Evolutionary conservation across 53 echinoderm and acorn worm genomes (phyloP).

Genomic region (Arbacia lixula): DNA sequence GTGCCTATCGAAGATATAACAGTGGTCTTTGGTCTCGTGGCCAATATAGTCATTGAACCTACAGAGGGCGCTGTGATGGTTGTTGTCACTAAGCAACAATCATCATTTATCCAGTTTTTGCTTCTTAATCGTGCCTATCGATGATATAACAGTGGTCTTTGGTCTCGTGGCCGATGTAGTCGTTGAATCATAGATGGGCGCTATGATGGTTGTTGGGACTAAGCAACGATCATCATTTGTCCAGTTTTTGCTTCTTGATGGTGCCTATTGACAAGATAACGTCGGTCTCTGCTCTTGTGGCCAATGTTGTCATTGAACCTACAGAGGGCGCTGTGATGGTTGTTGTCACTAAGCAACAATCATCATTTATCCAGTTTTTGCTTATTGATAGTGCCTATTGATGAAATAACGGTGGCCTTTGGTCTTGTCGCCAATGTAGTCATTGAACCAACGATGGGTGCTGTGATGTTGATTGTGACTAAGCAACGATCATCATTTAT

Average conservation of each 20-base stretch:
- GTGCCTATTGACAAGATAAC: background rate
- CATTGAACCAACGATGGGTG: slow-evolving; percentile 37
- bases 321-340: too few relatives aligned
- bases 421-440: slow-evolving; percentile 50
- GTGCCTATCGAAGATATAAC: background rate
- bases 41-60: background rate
- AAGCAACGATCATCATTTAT: background rate
- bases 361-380: background rate
- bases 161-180: background rate
- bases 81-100: background rate
- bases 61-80: background rate
- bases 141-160: background rate
- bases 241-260: background rate
- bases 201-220: too few relatives aligned
- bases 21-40: background rate
- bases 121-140: background rate
- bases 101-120: background rate
- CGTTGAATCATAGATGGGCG: background rate
- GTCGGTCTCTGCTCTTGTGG: background rate
- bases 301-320: background rate
- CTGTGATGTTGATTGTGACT: slow-evolving; percentile 52
- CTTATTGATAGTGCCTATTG: slow-evolving; percentile 60
- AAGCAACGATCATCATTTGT: background rate
- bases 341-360: background rate
- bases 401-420: slow-evolving; percentile 64